Percentiles rank a stretch among this genome's conserved stretches.
These are phyloP conservation scores for Perca schrenkii DNA, from an alignment of 2,113 vertebrate species.

Conservation along the genomic window DNA sequence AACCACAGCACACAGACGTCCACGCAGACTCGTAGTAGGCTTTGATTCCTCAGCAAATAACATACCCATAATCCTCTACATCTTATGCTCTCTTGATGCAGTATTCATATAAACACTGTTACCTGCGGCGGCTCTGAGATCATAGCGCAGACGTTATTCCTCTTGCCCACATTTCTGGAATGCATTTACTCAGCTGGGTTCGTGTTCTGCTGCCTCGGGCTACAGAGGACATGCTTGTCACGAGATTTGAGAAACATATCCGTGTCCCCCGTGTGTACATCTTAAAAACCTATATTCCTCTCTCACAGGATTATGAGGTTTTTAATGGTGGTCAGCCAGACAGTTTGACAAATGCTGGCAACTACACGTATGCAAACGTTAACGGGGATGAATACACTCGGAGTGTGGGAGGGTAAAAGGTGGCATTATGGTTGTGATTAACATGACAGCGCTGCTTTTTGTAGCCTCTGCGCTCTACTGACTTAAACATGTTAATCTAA, in stretches of 20 bases:
- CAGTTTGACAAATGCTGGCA: constrained; percentile 60
- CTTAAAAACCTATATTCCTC: constrained; percentile 45
- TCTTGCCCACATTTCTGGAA: constrained; percentile 79
- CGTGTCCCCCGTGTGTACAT: constrained; percentile 42
- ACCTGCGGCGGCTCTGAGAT: constrained; percentile 74
- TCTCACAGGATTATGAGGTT: constrained; percentile 53
- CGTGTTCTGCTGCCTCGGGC: constrained; percentile 65
- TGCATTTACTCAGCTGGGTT: constrained; percentile 80
- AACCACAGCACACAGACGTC: constrained; percentile 31
- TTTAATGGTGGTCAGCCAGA: constrained; percentile 60
- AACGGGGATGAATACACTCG: constrained; percentile 31
- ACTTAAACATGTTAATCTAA: constrained; percentile 73
- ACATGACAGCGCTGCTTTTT: constrained; percentile 46
- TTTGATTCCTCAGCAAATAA: constrained; percentile 50
- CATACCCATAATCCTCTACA: constrained; percentile 49
- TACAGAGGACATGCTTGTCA: constrained; percentile 70
- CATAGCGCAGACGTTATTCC: constrained; percentile 64
- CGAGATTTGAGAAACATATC: constrained; percentile 75
- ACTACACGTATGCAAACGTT: constrained; percentile 14
- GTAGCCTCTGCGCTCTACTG: constrained; percentile 25
- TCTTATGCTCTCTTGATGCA: constrained; percentile 55
- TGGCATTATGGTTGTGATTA: constrained; percentile 63
- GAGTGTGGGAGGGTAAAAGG: constrained; percentile 59
- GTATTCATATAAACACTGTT: constrained; percentile 72
- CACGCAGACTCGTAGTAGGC: constrained; percentile 39